Conservation (phyloP, 2,113 vertebrate species). For the Menidia beryllina region DNA sequence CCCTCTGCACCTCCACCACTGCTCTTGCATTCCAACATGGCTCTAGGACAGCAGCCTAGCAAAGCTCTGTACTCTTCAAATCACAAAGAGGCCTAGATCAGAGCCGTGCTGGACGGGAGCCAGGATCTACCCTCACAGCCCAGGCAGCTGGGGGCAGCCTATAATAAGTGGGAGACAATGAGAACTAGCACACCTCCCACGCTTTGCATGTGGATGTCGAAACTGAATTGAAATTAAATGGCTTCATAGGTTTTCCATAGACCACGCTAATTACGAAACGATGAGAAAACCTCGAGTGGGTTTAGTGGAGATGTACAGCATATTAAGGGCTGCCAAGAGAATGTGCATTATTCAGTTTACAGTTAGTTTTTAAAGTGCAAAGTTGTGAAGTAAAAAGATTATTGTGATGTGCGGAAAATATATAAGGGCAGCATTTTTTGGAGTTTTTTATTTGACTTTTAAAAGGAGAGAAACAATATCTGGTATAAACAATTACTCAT, state of each 20-base stretch:
- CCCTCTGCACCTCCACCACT: conserved; percentile 77
- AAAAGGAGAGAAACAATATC: conserved; percentile 2
- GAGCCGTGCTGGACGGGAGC: conserved; percentile 78
- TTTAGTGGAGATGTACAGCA: conserved; percentile 16
- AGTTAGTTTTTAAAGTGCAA: conserved; percentile 28
- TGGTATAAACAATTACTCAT: not conserved
- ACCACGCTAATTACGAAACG: conserved; percentile 59
- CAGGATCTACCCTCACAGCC: conserved; percentile 76
- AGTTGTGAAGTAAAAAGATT: conserved; percentile 29
- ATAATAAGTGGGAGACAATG: conserved; percentile 82
- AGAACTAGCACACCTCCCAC: conserved; percentile 77
- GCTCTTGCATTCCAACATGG: conserved; percentile 82
- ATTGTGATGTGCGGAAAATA: conserved; percentile 1
- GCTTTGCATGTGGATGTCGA: conserved; percentile 76
- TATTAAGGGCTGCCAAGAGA: conserved; percentile 19
- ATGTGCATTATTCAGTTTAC: conserved; percentile 22
- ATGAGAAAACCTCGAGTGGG: conserved; percentile 35
- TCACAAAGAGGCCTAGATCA: conserved; percentile 82
- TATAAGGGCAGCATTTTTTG: conserved; percentile 8
- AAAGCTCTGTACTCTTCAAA: conserved; percentile 74
- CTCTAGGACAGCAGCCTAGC: conserved; percentile 83
- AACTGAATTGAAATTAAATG: conserved; percentile 71
- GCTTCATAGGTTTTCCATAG: conserved; percentile 64
- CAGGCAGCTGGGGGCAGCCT: conserved; percentile 80
- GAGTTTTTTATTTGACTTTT: conserved; percentile 25